Evolutionary conservation across 2,797 vertebrate genomes (phyloP).

Genomic region (Sternarchorhynchus goeldii): DNA sequence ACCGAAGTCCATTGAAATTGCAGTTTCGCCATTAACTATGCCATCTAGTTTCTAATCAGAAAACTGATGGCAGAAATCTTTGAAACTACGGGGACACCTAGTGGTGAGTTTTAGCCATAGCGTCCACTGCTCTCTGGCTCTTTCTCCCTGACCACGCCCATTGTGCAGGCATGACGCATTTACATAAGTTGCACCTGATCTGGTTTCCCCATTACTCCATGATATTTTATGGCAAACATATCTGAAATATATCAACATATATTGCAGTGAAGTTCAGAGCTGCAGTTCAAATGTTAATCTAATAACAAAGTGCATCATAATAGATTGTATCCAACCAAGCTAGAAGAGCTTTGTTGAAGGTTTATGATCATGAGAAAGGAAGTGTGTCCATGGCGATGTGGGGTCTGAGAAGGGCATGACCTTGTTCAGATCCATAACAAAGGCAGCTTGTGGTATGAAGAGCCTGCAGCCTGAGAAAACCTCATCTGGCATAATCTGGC

Average conservation of each 20-base stretch:
- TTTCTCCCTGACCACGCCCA: conserved; percentile 8
- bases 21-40: neutral
- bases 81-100: conserved; percentile 70
- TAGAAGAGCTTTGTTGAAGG: neutral
- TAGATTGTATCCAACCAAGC: neutral
- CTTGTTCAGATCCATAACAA: neutral
- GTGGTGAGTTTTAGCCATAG: conserved; percentile 61
- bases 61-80: conserved; percentile 9
- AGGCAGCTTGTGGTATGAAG: neutral
- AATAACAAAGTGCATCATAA: too few relatives aligned
- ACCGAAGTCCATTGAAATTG: neutral
- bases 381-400: neutral
- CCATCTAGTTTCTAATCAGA: conserved; percentile 28
- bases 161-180: neutral
- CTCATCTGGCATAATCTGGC: conserved; percentile 45
- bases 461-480: conserved; percentile 25
- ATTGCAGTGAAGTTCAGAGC: too few relatives aligned
- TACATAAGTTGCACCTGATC: neutral
- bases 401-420: neutral
- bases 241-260: too few relatives aligned
- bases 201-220: neutral
- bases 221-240: too few relatives aligned
- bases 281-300: too few relatives aligned
- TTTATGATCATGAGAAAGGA: neutral
- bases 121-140: neutral